Percentiles rank a stretch among this genome's conserved stretches.
These are phyloP conservation scores for Leptatherina wallacei DNA, from an alignment of 2,797 vertebrate genomes.

Conservation along the genomic window DNA sequence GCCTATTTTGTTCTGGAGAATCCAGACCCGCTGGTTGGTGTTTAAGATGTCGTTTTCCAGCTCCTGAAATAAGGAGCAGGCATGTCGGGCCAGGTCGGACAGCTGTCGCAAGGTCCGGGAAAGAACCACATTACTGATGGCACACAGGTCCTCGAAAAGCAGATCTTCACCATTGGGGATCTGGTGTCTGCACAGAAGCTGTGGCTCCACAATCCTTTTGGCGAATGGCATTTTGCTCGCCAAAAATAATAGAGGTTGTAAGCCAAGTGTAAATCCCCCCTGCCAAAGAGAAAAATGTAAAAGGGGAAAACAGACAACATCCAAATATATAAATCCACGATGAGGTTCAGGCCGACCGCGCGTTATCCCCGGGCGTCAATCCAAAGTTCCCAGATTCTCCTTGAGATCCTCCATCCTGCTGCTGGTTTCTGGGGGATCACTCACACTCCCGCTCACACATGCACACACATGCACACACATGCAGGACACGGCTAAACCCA, in stretches of 20 bases:
- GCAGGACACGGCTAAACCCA: slow-evolving; percentile 74
- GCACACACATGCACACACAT: slow-evolving; percentile 76
- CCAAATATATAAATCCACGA: slow-evolving; percentile 78
- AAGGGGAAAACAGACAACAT: slow-evolving; percentile 75
- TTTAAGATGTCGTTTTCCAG: slow-evolving; percentile 92
- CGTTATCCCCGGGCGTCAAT: slow-evolving; percentile 83
- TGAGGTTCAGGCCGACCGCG: slow-evolving; percentile 72
- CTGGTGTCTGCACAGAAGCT: slow-evolving; percentile 92
- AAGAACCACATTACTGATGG: slow-evolving; percentile 93
- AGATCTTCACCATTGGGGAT: slow-evolving; percentile 85
- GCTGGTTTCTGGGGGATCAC: slow-evolving; percentile 76
- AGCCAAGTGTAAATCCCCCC: slow-evolving; percentile 75
- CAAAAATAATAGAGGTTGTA: slow-evolving; percentile 61
- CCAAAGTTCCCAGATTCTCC: slow-evolving; percentile 85
- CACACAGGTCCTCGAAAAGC: slow-evolving; percentile 92
- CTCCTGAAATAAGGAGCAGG: slow-evolving; percentile 96
- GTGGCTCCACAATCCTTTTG: slow-evolving; percentile 96
- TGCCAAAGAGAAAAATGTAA: slow-evolving; percentile 63
- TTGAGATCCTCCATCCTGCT: slow-evolving; percentile 84
- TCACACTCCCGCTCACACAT: slow-evolving; percentile 76
- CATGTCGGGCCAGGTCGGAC: slow-evolving; percentile 95
- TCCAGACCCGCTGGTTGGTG: slow-evolving; percentile 92
- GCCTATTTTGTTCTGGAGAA: slow-evolving; percentile 93
- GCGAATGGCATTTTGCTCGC: slow-evolving; percentile 92
- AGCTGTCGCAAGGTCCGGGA: slow-evolving; percentile 96